A percentile compares a stretch with the other conserved stretches of the same genome.
Evolutionary conservation across 2,113 vertebrate genomes (phyloP).

Genomic region (Nettapus auritus): DNA sequence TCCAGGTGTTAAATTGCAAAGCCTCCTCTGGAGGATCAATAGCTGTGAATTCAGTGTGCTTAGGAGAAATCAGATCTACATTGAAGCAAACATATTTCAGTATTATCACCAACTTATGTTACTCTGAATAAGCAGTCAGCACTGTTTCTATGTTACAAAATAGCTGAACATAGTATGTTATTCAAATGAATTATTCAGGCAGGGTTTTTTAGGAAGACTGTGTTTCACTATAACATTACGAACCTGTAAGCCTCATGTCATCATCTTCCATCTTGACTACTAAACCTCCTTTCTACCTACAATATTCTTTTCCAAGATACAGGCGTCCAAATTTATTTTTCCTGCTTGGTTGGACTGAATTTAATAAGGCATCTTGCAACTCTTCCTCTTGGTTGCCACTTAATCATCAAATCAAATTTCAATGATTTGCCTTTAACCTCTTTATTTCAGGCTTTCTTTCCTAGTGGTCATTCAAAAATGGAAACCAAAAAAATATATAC

Average conservation of each 20-base stretch:
- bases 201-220: not conserved
- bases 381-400: too few species aligned
- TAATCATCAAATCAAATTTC: too few species aligned
- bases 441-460: too few species aligned
- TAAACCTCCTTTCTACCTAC: not conserved
- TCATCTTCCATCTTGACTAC: not conserved
- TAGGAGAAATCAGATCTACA: not conserved
- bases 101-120: not conserved
- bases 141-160: not conserved
- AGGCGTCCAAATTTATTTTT: not conserved
- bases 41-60: not conserved
- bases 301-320: not conserved
- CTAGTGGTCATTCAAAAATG: too few species aligned
- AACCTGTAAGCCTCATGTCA: not conserved
- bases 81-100: not conserved
- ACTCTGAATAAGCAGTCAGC: not conserved
- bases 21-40: not conserved
- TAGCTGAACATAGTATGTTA: not conserved
- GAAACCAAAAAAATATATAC: too few species aligned
- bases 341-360: too few species aligned
- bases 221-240: not conserved
- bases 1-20: not conserved
- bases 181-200: not conserved
- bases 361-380: too few species aligned
- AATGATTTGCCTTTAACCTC: too few species aligned